Percentiles rank a stretch among this genome's conserved stretches.
phyloP scores from a whole-genome alignment of 2,888 invertebrate species.

The Athetis lepigone region DNA sequence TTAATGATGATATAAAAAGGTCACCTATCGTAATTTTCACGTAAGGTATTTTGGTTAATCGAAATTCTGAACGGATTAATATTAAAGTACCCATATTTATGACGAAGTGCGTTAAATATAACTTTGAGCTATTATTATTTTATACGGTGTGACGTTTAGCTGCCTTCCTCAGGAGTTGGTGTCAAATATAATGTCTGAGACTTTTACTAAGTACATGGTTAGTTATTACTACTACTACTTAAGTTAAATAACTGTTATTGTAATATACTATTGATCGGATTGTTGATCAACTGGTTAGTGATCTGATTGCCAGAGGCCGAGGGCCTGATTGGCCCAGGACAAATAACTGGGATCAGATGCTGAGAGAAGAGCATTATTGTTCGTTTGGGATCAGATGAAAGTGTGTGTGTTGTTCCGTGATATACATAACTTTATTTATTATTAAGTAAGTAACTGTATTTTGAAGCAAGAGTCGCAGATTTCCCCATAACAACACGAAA shows the following conservation, averaged over 20 bases:
- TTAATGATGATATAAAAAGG: slow-evolving; percentile 30
- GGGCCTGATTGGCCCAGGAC: no score
- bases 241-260: no score
- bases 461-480: background rate
- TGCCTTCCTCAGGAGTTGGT: background rate
- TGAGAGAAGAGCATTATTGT: no score
- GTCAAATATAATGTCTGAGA: background rate
- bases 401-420: no score
- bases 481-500: background rate
- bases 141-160: background rate
- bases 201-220: background rate
- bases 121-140: slow-evolving; percentile 12
- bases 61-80: slow-evolving; percentile 28
- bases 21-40: slow-evolving; percentile 24
- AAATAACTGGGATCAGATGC: no score
- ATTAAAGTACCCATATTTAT: slow-evolving; percentile 15
- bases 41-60: slow-evolving; percentile 34
- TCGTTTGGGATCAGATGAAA: no score
- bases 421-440: no score
- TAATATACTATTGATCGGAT: no score
- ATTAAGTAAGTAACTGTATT: no score
- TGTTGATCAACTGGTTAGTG: no score
- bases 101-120: slow-evolving; percentile 36
- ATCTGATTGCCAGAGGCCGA: no score
- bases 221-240: no score